Percentiles rank a stretch among this genome's conserved stretches.
These are phyloP conservation scores for Cyprinella venusta DNA, from an alignment of 2,797 vertebrate genomes.

Conservation along the genomic window DNA sequence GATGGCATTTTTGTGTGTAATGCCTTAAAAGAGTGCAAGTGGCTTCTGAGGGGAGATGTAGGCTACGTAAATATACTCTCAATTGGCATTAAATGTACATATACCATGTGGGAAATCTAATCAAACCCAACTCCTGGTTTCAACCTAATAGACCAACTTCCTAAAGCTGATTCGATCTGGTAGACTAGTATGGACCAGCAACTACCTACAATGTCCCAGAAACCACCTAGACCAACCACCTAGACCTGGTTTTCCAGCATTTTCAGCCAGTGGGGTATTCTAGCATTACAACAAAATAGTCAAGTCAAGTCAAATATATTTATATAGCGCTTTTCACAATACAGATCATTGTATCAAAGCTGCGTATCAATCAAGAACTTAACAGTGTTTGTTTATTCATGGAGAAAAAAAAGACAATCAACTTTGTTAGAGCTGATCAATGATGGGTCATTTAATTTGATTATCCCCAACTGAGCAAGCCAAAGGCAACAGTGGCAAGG, in stretches of 20 bases:
- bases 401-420: no score
- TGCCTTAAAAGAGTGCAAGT: conserved; percentile 21
- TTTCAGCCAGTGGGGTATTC: background rate
- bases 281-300: background rate
- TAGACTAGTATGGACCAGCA: background rate
- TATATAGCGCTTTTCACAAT: no score
- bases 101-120: background rate
- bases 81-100: background rate
- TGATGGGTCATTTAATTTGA: no score
- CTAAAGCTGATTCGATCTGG: background rate
- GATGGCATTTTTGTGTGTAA: conserved; percentile 13
- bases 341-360: no score
- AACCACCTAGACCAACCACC: background rate
- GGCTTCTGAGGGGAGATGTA: conserved; percentile 1
- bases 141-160: conserved; percentile 3
- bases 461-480: no score
- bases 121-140: background rate
- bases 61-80: background rate
- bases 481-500: no score
- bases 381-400: no score
- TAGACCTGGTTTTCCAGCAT: background rate
- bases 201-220: background rate
- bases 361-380: no score
- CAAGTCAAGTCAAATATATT: no score
- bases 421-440: no score